These are phyloP conservation scores for Glareola pratincola DNA, from an alignment of 2,113 vertebrate species.

Conservation along the genomic window DNA sequence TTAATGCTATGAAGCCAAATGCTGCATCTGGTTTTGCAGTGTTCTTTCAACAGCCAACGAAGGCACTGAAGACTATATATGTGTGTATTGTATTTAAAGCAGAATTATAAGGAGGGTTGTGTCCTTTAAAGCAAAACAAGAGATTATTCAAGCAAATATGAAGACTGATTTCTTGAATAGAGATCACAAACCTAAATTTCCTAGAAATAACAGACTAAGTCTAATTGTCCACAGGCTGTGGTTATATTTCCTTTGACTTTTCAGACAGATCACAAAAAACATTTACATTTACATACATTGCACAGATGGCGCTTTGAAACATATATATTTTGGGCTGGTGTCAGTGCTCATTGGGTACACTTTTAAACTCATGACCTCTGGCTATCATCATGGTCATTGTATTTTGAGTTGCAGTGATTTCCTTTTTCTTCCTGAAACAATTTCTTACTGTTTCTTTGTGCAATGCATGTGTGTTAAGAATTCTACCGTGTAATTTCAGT, in stretches of 20 bases:
- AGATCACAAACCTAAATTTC: background rate
- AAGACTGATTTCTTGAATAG: background rate
- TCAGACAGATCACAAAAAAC: background rate
- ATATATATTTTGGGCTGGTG: background rate
- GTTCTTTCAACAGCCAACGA: background rate
- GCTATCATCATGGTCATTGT: background rate
- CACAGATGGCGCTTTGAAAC: slow-evolving; percentile 23
- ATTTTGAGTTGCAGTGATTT: background rate
- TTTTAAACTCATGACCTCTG: slow-evolving; percentile 47
- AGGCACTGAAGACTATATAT: background rate
- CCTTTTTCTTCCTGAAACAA: background rate
- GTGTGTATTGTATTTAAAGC: background rate
- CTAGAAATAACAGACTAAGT: background rate
- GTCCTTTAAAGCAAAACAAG: background rate
- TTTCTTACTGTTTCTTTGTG: background rate
- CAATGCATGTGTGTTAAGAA: background rate
- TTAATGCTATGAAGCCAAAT: slow-evolving; percentile 16
- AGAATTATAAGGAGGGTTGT: background rate
- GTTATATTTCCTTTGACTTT: background rate
- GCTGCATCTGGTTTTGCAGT: background rate
- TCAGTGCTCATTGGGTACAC: background rate
- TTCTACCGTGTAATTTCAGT: background rate
- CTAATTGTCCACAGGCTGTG: background rate
- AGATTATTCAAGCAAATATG: background rate
- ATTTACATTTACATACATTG: background rate